Evolutionary conservation across 2,797 vertebrate species (phyloP).

Genomic region (Leptodactylus fallax): DNA sequence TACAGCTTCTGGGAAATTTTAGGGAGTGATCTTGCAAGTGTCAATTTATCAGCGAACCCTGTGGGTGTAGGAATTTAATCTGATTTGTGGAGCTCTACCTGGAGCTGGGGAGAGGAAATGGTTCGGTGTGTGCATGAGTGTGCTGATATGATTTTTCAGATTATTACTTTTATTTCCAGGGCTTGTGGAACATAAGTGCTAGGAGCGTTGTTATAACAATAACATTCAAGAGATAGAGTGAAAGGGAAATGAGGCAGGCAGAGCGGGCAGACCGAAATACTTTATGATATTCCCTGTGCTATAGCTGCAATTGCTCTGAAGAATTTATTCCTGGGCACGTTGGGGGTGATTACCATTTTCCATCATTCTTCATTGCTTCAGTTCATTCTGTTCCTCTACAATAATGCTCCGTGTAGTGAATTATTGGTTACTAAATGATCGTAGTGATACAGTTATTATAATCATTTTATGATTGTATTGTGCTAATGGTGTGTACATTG

Average conservation of each 20-base stretch:
- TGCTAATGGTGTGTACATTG: constrained; percentile 42
- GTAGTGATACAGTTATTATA: constrained; percentile 45
- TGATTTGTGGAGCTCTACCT: constrained; percentile 46
- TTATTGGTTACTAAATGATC: constrained; percentile 57
- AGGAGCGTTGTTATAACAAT: constrained; percentile 59
- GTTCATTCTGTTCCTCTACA: constrained; percentile 37
- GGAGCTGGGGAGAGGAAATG: constrained; percentile 46
- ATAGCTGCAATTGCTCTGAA: constrained; percentile 31
- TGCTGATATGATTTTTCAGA: constrained; percentile 60
- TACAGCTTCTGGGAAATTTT: neutral
- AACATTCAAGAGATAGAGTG: constrained; percentile 58
- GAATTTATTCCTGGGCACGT: constrained; percentile 50
- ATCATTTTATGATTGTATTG: constrained; percentile 43
- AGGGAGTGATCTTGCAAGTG: constrained; percentile 1
- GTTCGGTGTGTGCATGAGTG: constrained; percentile 48
- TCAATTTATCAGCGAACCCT: constrained; percentile 15
- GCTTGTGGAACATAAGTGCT: constrained; percentile 62
- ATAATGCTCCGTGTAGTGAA: constrained; percentile 44
- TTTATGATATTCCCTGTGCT: constrained; percentile 51
- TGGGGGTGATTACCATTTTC: constrained; percentile 55
- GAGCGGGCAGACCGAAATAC: constrained; percentile 33
- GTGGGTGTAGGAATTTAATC: constrained; percentile 39
- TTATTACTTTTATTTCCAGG: constrained; percentile 62
- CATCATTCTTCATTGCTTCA: constrained; percentile 49
- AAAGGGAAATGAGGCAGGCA: constrained; percentile 62